phyloP scores from a whole-genome alignment of 2,888 invertebrate species.

The Drosophila setosimentum region DNA sequence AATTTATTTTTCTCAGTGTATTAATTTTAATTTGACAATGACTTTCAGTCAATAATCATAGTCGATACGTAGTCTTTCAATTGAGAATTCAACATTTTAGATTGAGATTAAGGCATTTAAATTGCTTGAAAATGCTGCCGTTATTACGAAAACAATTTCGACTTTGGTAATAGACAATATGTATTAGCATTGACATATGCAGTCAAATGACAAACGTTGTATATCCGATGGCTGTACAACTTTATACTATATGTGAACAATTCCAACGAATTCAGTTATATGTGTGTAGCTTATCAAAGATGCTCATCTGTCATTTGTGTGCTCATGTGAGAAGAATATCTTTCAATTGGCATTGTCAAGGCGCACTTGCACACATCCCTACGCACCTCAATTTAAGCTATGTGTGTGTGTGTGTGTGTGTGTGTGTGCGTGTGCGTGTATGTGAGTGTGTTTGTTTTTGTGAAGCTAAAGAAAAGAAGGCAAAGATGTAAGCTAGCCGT shows the following conservation, averaged over 20 bases:
- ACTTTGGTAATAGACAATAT: conserved; percentile 17
- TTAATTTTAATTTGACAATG: not conserved
- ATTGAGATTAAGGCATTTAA: not conserved
- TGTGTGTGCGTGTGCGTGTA: conserved; percentile 6
- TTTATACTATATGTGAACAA: conserved; percentile 24
- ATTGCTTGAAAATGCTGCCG: not conserved
- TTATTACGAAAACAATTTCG: conserved; percentile 7
- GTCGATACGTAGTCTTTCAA: not conserved
- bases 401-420: conserved; percentile 20
- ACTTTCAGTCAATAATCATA: not conserved
- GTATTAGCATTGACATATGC: conserved; percentile 11
- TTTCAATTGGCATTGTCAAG: conserved; percentile 68
- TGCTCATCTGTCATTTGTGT: conserved; percentile 61
- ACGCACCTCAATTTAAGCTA: conserved; percentile 62
- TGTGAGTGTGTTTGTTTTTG: conserved; percentile 1
- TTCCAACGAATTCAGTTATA: conserved; percentile 34
- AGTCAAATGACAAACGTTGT: conserved; percentile 27
- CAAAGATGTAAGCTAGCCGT: conserved; percentile 48
- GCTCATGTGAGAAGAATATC: conserved; percentile 59
- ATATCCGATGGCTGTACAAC: conserved; percentile 30
- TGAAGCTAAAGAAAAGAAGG: not conserved
- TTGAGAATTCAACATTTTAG: not conserved
- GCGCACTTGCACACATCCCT: conserved; percentile 15
- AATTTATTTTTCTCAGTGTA: not conserved
- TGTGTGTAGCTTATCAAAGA: conserved; percentile 45